Evolutionary conservation across 2,888 invertebrate species (phyloP).

Genomic region (Hetaerina titia): DNA sequence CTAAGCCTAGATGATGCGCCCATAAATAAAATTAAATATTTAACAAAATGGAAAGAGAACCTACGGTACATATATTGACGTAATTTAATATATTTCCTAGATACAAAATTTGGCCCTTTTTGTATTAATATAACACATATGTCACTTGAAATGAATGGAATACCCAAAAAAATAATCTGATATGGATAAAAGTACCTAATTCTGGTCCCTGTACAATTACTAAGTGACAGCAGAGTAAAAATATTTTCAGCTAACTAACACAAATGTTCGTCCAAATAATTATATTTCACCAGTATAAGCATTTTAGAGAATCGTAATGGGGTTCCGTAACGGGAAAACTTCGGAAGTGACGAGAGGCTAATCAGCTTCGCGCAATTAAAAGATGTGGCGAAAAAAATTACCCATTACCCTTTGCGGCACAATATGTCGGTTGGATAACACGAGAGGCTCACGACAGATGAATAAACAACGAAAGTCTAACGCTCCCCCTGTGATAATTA

Average conservation of each 20-base stretch:
- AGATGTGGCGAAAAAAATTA: background rate
- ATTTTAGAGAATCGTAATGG: background rate
- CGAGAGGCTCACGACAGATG: background rate
- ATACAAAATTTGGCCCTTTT: background rate
- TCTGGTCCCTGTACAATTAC: background rate
- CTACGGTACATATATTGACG: background rate
- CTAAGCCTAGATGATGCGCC: background rate
- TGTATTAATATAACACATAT: background rate
- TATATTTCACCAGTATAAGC: background rate
- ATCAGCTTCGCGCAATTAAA: slow-evolving; percentile 12
- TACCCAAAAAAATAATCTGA: background rate
- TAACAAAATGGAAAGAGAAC: background rate
- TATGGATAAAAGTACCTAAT: background rate
- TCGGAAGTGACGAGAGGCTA: background rate
- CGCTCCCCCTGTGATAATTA: background rate
- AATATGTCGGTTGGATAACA: background rate
- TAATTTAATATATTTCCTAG: background rate
- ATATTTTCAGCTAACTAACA: background rate
- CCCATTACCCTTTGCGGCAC: background rate
- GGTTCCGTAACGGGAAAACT: background rate
- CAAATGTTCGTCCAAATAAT: background rate
- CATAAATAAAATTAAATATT: background rate
- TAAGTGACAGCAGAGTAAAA: background rate
- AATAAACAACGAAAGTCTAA: background rate
- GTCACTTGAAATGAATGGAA: background rate